Evolutionary conservation across 1,140 invertebrate species (phyloP).

Genomic region (Bicyclus anynana): DNA sequence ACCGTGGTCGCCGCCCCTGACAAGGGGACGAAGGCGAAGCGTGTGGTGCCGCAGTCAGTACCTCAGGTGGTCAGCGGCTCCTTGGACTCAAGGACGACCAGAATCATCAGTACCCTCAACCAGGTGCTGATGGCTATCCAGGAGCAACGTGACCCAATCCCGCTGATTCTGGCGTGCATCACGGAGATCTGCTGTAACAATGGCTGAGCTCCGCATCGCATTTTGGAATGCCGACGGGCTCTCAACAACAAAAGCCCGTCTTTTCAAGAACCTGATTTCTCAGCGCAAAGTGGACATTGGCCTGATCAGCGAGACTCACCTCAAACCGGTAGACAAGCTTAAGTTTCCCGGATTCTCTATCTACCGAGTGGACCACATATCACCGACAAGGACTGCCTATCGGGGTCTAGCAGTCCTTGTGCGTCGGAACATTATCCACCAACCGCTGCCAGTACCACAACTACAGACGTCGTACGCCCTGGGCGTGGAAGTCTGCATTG

Average conservation of each 20-base stretch:
- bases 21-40: too few species aligned
- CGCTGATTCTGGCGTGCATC: too few species aligned
- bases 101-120: slow-evolving; percentile 8
- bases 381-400: too few species aligned
- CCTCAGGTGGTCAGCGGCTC: too few species aligned
- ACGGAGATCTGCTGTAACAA: too few species aligned
- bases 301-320: slow-evolving; percentile 3
- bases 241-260: too few species aligned
- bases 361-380: slow-evolving; percentile 18
- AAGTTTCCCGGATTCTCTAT: slow-evolving; percentile 1
- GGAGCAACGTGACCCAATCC: neutral
- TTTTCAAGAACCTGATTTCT: neutral
- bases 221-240: too few species aligned
- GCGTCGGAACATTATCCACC: neutral
- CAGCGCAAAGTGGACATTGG: slow-evolving; percentile 8
- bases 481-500: slow-evolving; percentile 14
- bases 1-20: too few species aligned
- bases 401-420: too few species aligned
- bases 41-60: too few species aligned
- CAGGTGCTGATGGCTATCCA: neutral
- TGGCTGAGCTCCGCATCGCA: too few species aligned
- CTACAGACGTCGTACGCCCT: slow-evolving; percentile 2
- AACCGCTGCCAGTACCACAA: neutral
- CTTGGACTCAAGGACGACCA: slow-evolving; percentile 3
- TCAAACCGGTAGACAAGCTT: neutral